Evolutionary conservation across 2,797 vertebrate species (phyloP), one percentile per base, ranked within the genome.

Genomic region (Parambassis ranga): DNA sequence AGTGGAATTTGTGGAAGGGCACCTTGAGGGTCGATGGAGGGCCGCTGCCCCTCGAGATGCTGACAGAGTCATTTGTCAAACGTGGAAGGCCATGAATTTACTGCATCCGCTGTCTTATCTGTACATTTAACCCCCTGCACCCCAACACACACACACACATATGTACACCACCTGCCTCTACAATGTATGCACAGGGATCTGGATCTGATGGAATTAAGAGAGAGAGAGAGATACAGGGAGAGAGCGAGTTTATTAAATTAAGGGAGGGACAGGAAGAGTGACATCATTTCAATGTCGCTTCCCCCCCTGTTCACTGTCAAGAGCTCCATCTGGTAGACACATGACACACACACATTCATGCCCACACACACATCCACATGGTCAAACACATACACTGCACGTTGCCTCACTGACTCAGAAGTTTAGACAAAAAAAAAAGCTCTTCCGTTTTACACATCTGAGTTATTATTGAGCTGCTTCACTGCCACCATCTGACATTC

Each of bases 1-100:
- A 42, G 50, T 1, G 15, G 68, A 62, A 30, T 6, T 63, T 62
- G 65, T 24, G 23, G 65, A 91, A 91, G 87, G 90, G 82, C 90
- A 91, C 90, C 88, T 91, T 91, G 68, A 84, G 81, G 79, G 84
- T 73, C 69, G 62, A 59, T 51, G 70, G 75, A 73, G 37, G 78
- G 50, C 79, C 3, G 51, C 52, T 77, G 75, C 83, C 82, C 84
- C 83, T 79, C 80, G 4, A 50, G 18, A 63, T 64, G 62, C 70
- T 90, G 91, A 91, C 90, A 90, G 79, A 86, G 73, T 89, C 84
- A 79, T 92, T 92, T 88, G 82, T 92, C 91, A 92, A 83, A 83
- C 2, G 16, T 82, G 42, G 77, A 71, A 83, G 65, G 71, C 79
- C 60, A 10, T 72, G 84, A 83, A 89, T 90, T 78, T 59, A 76